phyloP scores from a whole-genome alignment of 2,797 vertebrate species.

The Gymnodraco acuticeps region DNA sequence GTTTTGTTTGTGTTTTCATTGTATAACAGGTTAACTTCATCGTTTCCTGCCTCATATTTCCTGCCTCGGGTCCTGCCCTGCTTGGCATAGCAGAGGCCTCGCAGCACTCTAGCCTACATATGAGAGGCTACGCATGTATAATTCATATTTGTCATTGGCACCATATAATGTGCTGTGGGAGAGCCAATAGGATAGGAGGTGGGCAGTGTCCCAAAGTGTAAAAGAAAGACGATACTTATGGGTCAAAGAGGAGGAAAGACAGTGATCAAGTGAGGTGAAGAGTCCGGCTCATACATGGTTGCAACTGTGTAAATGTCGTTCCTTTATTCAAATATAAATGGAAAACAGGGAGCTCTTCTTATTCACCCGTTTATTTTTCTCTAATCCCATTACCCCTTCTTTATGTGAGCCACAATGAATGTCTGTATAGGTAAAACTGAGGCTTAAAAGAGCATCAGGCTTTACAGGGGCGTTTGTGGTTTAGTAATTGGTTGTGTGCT shows the following conservation, averaged over 20 bases:
- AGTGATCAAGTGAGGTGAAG: slow-evolving; percentile 17
- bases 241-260: slow-evolving; percentile 21
- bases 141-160: slow-evolving; percentile 70
- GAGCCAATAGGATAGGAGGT: slow-evolving; percentile 26
- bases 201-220: slow-evolving; percentile 31
- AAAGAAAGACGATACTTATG: slow-evolving; percentile 44
- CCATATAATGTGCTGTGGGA: slow-evolving; percentile 39
- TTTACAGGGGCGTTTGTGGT: slow-evolving; percentile 10
- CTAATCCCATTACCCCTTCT: background rate
- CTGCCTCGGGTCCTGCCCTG: slow-evolving; percentile 71
- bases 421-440: background rate
- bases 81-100: slow-evolving; percentile 68
- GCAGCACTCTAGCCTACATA: slow-evolving; percentile 69
- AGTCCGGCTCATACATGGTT: slow-evolving; percentile 27
- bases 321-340: slow-evolving; percentile 70
- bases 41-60: slow-evolving; percentile 58
- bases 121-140: slow-evolving; percentile 67
- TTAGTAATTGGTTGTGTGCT: slow-evolving; percentile 28
- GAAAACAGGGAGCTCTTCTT: slow-evolving; percentile 50
- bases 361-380: slow-evolving; percentile 1
- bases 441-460: background rate
- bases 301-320: background rate
- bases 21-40: slow-evolving; percentile 37
- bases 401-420: background rate
- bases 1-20: slow-evolving; percentile 48